A percentile compares a stretch with the other conserved stretches of the same genome.
Conservation (phyloP, 1,140 invertebrate species). For the Meloidogyne chitwoodi region DNA sequence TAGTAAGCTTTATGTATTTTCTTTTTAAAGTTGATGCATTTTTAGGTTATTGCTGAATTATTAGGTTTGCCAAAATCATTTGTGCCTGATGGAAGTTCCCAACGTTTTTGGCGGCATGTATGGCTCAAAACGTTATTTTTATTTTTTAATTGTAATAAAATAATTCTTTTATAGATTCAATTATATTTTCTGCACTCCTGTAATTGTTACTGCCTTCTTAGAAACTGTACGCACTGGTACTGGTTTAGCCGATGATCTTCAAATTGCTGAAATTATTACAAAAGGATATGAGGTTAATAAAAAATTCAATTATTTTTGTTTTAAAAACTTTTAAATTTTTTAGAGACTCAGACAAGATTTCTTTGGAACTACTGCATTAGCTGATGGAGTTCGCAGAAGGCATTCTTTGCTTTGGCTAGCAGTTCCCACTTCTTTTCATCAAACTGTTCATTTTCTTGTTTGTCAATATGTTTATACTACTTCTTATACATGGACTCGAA, state of each 20-base stretch:
- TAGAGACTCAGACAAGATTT: conserved; percentile 35
- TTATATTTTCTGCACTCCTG: conserved; percentile 32
- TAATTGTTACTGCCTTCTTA: conserved; percentile 41
- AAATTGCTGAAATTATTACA: conserved; percentile 33
- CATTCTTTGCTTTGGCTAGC: conserved; percentile 29
- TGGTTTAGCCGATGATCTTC: conserved; percentile 18
- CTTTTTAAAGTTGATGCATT: not conserved
- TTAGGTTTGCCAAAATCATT: conserved; percentile 35
- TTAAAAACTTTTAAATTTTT: not conserved
- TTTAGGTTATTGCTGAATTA: conserved; percentile 36
- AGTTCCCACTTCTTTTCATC: conserved; percentile 23
- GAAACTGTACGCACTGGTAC: conserved; percentile 35
- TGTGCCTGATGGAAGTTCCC: conserved; percentile 38
- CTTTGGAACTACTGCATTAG: conserved; percentile 23
- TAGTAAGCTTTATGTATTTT: conserved; percentile 19
- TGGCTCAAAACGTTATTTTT: conserved; percentile 30
- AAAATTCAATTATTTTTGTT: not conserved
- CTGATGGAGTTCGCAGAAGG: conserved; percentile 22
- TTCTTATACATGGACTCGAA: conserved; percentile 34
- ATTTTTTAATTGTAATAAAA: not conserved
- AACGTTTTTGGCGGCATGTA: conserved; percentile 45
- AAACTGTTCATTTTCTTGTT: conserved; percentile 36
- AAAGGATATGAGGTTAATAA: conserved; percentile 26
- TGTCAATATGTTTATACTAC: conserved; percentile 29
- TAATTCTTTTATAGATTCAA: conserved; percentile 10